Evolutionary conservation across 2,113 vertebrate species (phyloP).

Genomic region (Casuarius casuarius): DNA sequence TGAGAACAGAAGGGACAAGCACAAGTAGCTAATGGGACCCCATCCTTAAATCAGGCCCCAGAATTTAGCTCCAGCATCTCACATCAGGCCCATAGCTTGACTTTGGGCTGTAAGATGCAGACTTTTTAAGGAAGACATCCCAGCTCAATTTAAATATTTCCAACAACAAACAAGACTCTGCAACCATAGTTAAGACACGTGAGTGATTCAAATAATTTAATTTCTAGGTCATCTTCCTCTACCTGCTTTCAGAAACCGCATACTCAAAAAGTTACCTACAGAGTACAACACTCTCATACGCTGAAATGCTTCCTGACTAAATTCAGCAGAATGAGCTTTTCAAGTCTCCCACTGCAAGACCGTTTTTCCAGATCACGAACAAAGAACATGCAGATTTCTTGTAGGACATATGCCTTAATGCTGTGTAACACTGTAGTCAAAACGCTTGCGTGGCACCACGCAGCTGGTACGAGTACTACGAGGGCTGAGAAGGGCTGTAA

Average conservation of each 20-base stretch:
- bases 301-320: not conserved
- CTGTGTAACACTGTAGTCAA: not conserved
- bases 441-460: not conserved
- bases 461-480: not conserved
- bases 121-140: not conserved
- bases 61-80: not conserved
- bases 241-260: not conserved
- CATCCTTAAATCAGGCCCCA: not conserved
- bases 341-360: not conserved
- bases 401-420: fast-evolving
- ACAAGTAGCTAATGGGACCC: not conserved
- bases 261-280: not conserved
- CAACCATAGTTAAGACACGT: too few species aligned
- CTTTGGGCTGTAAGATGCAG: not conserved
- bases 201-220: not conserved
- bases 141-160: not conserved
- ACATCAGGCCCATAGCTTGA: fast-evolving
- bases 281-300: not conserved
- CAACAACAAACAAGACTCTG: not conserved
- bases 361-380: not conserved
- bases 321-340: not conserved
- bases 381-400: not conserved
- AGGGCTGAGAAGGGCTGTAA: not conserved
- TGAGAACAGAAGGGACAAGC: not conserved
- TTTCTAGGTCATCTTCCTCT: not conserved